Conservation (phyloP, 2,888 invertebrate species). For the Alcis repandata region DNA sequence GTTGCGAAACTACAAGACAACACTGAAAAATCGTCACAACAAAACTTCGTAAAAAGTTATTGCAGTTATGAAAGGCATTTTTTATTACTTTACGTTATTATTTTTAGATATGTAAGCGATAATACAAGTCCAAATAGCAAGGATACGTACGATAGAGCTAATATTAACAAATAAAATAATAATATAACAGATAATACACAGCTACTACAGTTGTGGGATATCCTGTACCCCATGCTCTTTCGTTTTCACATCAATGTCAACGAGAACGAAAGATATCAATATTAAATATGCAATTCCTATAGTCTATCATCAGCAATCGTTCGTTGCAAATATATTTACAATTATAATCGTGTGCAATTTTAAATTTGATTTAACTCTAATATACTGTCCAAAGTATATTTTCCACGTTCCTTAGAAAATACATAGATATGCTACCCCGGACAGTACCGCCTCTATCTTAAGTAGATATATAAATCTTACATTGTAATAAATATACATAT, state of each 20-base stretch:
- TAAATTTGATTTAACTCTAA: neutral
- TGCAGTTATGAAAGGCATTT: conserved; percentile 31
- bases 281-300: conserved; percentile 1
- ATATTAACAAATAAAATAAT: conserved; percentile 11
- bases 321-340: conserved; percentile 26
- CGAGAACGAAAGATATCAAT: conserved; percentile 4
- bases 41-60: conserved; percentile 11
- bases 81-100: conserved; percentile 37
- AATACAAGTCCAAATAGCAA: conserved; percentile 14
- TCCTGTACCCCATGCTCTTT: neutral
- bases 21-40: conserved; percentile 2
- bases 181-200: neutral
- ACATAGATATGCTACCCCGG: conserved; percentile 14
- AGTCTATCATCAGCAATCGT: conserved; percentile 6
- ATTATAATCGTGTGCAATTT: conserved; percentile 7
- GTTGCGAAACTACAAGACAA: neutral
- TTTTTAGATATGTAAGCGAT: conserved; percentile 28
- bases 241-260: neutral
- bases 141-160: conserved; percentile 29
- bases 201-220: neutral
- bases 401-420: conserved; percentile 18
- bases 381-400: conserved; percentile 15
- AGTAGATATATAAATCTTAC: neutral
- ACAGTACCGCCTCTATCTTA: conserved; percentile 11
- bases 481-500: conserved; percentile 20